Base-by-base conservation (phyloP, 2,888 invertebrate genomes). In the Megalurothrips usitatus region DNA sequence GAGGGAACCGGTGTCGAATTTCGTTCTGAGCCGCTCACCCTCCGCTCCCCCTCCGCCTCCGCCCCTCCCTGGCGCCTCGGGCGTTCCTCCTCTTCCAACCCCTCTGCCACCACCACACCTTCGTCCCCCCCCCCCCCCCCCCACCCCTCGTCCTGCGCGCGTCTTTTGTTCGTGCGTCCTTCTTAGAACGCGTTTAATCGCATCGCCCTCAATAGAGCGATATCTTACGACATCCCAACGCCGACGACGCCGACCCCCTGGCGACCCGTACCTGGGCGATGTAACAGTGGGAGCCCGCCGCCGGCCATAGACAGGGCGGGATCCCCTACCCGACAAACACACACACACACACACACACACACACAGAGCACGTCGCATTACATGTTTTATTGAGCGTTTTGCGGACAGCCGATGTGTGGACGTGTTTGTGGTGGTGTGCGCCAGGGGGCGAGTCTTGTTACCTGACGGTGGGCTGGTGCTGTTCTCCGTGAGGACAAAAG, bases 161-260 rank as follows among this genome's bases (percentile, higher is more conserved):
- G 14, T 2, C 52, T 10, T 52, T 26, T 26, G 12, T 26, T 68
- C 68, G 12, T 10, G 8, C 23, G 68, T 75, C 68, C 68, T 75
- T 75, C 68, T 75, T 26, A 75, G 68, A 75, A 75, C 23, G 68
- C 68, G 26, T 75, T 75, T 75, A 75, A 75, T 75, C 68, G 68
- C 68, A 26, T 75, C 12, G 23, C 26, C 68, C 26, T 75, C 68
- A 75, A 75, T 75, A 26, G 68, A 75, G 68, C 68, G 68, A 75
- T 43, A 43, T 75, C 68, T 75, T 75, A 75, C 68, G 68, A 26
- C 68, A 75, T 26, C 23, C 26, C 8, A 23, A 23, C 23, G 23
- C 68, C 23, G n/a, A 63, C n/a, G n/a, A n/a, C n/a, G n/a, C n/a
- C n/a, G n/a, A n/a, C n/a, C n/a, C n/a, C n/a, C n/a, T n/a, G n/a